A percentile compares a stretch with the other conserved stretches of the same genome.
Conservation (phyloP, 2,888 invertebrate genomes). For the Drosophila gaucha region DNA sequence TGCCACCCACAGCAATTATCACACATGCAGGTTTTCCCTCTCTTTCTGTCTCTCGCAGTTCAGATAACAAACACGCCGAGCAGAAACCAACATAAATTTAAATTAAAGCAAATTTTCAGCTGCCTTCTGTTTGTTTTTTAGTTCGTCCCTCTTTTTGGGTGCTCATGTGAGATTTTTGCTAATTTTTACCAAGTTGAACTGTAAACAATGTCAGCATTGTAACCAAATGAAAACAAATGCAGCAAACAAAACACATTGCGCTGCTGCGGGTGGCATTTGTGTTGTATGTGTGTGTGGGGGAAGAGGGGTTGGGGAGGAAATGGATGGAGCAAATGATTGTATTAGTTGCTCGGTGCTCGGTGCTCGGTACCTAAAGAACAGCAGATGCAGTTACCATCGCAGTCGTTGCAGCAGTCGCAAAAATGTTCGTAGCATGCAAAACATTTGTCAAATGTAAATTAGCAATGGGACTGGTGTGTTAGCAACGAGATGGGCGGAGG, state of each 20-base stretch:
- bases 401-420: conserved; percentile 63
- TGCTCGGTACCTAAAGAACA: conserved; percentile 68
- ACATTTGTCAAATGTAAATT: conserved; percentile 83
- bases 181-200: conserved; percentile 78
- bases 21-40: conserved; percentile 29
- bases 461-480: conserved; percentile 55
- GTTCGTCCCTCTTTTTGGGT: conserved; percentile 18
- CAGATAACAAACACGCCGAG: conserved; percentile 9
- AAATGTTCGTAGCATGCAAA: conserved; percentile 76
- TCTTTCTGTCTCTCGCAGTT: neutral
- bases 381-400: conserved; percentile 49
- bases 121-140: conserved; percentile 22
- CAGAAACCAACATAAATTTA: conserved; percentile 55
- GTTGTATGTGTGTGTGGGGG: conserved; percentile 8
- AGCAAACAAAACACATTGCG: conserved; percentile 74
- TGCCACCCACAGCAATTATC: conserved; percentile 53
- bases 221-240: conserved; percentile 80
- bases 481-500: conserved; percentile 7
- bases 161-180: conserved; percentile 68
- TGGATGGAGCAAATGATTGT: conserved; percentile 37
- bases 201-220: conserved; percentile 77
- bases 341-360: conserved; percentile 41
- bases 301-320: neutral
- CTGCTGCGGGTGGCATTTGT: conserved; percentile 42
- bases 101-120: conserved; percentile 57